A percentile compares a stretch with the other conserved stretches of the same genome.
These are phyloP conservation scores for Pandemis cinnamomeana DNA, from an alignment of 2,888 invertebrate genomes.

Conservation along the genomic window DNA sequence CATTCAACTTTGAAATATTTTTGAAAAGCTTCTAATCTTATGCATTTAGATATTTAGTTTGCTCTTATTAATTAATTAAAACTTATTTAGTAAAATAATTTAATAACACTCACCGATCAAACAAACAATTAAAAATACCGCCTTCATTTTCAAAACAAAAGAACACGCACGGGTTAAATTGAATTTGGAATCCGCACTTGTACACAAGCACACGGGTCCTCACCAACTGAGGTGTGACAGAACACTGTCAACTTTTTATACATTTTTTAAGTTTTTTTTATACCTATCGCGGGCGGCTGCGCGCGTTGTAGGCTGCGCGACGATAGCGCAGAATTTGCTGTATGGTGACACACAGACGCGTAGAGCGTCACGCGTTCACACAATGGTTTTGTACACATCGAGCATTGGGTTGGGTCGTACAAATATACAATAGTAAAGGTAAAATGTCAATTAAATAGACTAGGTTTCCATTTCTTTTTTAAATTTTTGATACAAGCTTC, in stretches of 20 bases:
- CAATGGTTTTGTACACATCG: not conserved
- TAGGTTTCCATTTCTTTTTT: too few relatives aligned
- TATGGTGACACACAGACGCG: slow-evolving; percentile 49
- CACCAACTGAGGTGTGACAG: slow-evolving; percentile 55
- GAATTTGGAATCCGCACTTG: slow-evolving; percentile 45
- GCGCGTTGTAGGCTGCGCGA: slow-evolving; percentile 30
- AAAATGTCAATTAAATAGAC: too few relatives aligned
- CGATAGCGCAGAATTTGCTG: not conserved
- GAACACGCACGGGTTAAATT: slow-evolving; percentile 33
- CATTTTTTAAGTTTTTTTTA: slow-evolving; percentile 53
- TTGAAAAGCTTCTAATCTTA: too few relatives aligned
- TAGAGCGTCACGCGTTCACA: slow-evolving; percentile 31
- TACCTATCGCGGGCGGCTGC: slow-evolving; percentile 41
- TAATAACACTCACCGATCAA: slow-evolving; percentile 58
- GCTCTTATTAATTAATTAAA: not conserved
- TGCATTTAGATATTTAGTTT: not conserved
- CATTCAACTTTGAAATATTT: too few relatives aligned
- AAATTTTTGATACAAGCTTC: too few relatives aligned
- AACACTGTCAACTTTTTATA: slow-evolving; percentile 62
- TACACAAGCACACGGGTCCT: slow-evolving; percentile 54
- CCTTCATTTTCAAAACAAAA: slow-evolving; percentile 52
- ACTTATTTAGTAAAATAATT: not conserved
- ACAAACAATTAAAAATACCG: slow-evolving; percentile 51
- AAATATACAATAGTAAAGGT: not conserved
- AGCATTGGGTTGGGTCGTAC: not conserved